These are phyloP conservation scores for Sitodiplosis mosellana DNA, from an alignment of 1,140 invertebrate genomes.

Conservation along the genomic window DNA sequence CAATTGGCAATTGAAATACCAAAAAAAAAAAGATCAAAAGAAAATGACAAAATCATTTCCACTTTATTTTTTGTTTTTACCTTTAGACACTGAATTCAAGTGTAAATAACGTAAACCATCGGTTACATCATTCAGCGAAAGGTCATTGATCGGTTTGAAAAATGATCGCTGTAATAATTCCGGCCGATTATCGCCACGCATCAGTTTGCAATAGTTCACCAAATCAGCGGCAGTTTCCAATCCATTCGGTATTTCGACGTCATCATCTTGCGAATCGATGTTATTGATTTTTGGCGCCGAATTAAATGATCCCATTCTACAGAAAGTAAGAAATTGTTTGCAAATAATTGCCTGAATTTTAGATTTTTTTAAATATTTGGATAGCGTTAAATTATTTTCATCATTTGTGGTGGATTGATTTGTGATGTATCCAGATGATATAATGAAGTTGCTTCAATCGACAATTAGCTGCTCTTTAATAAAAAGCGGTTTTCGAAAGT, in stretches of 20 bases:
- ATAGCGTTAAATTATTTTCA: too few relatives aligned
- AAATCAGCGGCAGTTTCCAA: constrained; percentile 29
- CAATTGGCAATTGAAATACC: background rate
- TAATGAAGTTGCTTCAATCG: too few relatives aligned
- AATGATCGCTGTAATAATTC: constrained; percentile 16
- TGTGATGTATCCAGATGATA: too few relatives aligned
- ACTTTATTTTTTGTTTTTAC: constrained; percentile 10
- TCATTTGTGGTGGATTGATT: too few relatives aligned
- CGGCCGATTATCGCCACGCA: constrained; percentile 13
- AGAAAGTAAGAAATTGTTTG: constrained; percentile 17
- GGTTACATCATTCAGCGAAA: constrained; percentile 11
- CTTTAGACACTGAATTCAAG: constrained; percentile 26
- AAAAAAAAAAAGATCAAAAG: background rate
- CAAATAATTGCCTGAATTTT: too few relatives aligned
- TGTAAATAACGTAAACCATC: constrained; percentile 26
- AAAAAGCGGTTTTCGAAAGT: too few relatives aligned
- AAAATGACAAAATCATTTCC: too few relatives aligned
- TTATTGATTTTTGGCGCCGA: constrained; percentile 45
- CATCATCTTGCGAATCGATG: constrained; percentile 41
- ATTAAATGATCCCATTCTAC: constrained; percentile 55
- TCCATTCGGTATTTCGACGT: constrained; percentile 30
- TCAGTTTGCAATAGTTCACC: constrained; percentile 29
- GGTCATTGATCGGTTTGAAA: constrained; percentile 10
- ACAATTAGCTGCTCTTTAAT: too few relatives aligned
- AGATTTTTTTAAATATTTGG: too few relatives aligned